These are phyloP conservation scores for Amiota minor DNA, from an alignment of 2,888 invertebrate genomes.

Conservation along the genomic window DNA sequence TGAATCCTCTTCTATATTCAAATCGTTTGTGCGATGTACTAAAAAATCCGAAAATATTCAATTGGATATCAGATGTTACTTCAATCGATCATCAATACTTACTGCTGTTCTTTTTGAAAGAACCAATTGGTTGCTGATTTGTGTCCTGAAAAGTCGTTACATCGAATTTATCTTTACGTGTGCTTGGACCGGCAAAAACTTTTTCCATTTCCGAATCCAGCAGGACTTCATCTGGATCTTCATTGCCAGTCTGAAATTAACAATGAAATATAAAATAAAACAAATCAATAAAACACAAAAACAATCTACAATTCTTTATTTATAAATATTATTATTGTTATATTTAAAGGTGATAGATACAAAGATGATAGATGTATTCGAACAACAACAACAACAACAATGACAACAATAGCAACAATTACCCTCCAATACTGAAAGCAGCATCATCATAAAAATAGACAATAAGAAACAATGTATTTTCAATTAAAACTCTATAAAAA, in stretches of 20 bases:
- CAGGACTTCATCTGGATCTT: slow-evolving; percentile 80
- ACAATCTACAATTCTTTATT: neutral
- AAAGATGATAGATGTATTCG: too few relatives aligned
- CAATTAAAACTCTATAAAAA: slow-evolving; percentile 61
- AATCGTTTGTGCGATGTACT: slow-evolving; percentile 70
- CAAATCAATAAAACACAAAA: slow-evolving; percentile 8
- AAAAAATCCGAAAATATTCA: slow-evolving; percentile 29
- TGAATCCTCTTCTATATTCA: slow-evolving; percentile 71
- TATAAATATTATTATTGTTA: slow-evolving; percentile 6
- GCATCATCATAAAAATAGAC: neutral
- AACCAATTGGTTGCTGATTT: slow-evolving; percentile 64
- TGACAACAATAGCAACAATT: too few relatives aligned
- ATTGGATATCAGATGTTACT: neutral
- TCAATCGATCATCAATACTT: slow-evolving; percentile 29
- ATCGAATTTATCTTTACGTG: slow-evolving; percentile 77
- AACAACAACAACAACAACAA: too few relatives aligned
- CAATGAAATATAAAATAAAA: neutral
- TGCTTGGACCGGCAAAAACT: slow-evolving; percentile 82
- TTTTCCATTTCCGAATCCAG: slow-evolving; percentile 92
- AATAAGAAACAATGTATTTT: slow-evolving; percentile 40
- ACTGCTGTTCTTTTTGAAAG: slow-evolving; percentile 68
- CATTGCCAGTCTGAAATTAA: slow-evolving; percentile 74
- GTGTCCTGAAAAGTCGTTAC: slow-evolving; percentile 75
- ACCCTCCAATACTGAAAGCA: too few relatives aligned
- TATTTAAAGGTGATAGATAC: neutral